Conservation (phyloP, 2,888 invertebrate genomes). For the Plagodis pulveraria region DNA sequence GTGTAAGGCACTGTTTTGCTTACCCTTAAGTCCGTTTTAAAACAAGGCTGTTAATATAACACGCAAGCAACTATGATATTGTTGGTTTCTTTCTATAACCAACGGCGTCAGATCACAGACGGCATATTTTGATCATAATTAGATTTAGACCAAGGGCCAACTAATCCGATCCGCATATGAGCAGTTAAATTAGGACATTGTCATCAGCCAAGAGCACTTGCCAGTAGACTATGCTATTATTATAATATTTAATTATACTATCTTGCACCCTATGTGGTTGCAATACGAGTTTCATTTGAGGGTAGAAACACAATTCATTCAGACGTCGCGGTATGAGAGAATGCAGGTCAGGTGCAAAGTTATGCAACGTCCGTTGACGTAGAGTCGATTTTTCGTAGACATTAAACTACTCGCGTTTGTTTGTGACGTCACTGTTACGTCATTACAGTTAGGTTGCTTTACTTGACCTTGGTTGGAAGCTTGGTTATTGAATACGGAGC, state of each 20-base stretch:
- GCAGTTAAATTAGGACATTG: conserved; percentile 72
- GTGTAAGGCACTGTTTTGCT: too few species aligned
- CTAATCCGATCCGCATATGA: conserved; percentile 55
- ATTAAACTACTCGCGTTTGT: conserved; percentile 9
- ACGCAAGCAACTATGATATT: background rate
- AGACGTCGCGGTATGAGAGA: conserved; percentile 41
- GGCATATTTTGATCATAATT: conserved; percentile 51
- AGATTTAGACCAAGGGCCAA: conserved; percentile 75
- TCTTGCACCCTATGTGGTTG: conserved; percentile 51
- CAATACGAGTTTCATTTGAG: conserved; percentile 25
- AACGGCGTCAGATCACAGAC: conserved; percentile 37
- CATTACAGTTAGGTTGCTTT: conserved; percentile 21
- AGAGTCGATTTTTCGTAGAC: conserved; percentile 24
- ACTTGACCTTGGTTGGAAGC: conserved; percentile 22
- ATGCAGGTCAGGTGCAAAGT: conserved; percentile 56
- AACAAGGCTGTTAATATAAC: background rate
- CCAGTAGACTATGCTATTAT: conserved; percentile 73
- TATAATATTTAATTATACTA: conserved; percentile 46
- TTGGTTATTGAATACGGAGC: conserved; percentile 3
- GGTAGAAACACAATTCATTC: conserved; percentile 40
- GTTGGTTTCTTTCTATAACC: conserved; percentile 4
- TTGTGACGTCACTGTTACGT: conserved; percentile 38
- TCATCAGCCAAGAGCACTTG: conserved; percentile 74
- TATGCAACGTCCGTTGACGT: conserved; percentile 45
- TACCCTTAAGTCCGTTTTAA: too few species aligned